Percentiles rank a stretch among this genome's conserved stretches.
phyloP scores from a whole-genome alignment of 2,888 invertebrate genomes.

The Hirtodrosophila alboralis region DNA sequence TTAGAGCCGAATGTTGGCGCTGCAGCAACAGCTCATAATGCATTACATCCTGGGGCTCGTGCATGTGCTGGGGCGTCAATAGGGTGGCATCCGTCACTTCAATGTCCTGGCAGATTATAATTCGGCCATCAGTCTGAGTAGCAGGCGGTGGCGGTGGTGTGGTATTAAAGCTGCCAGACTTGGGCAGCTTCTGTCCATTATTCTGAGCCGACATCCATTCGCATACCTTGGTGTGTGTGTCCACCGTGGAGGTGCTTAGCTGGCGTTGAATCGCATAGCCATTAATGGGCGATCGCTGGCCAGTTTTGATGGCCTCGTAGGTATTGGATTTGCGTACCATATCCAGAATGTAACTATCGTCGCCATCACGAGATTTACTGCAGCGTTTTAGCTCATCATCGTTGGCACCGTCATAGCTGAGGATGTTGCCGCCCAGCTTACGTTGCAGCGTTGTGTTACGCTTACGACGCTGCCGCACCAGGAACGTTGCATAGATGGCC shows the following conservation, averaged over 20 bases:
- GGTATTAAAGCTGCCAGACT: slow-evolving; percentile 74
- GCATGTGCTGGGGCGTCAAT: slow-evolving; percentile 79
- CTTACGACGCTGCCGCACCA: slow-evolving; percentile 81
- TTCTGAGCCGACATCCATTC: slow-evolving; percentile 93
- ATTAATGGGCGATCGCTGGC: slow-evolving; percentile 84
- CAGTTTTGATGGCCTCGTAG: slow-evolving; percentile 82
- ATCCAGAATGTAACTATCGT: slow-evolving; percentile 83
- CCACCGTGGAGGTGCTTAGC: slow-evolving; percentile 91
- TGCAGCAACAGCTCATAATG: slow-evolving; percentile 74
- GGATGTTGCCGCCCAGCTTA: slow-evolving; percentile 81
- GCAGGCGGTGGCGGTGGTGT: slow-evolving; percentile 84
- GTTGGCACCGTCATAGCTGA: slow-evolving; percentile 82
- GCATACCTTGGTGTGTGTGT: slow-evolving; percentile 93
- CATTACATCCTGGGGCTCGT: slow-evolving; percentile 82
- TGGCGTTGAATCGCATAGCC: slow-evolving; percentile 89
- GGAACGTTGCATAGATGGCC: slow-evolving; percentile 81
- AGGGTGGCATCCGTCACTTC: slow-evolving; percentile 81
- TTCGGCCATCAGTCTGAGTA: slow-evolving; percentile 62
- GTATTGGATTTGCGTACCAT: slow-evolving; percentile 83
- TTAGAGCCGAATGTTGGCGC: slow-evolving; percentile 75
- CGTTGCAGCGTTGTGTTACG: slow-evolving; percentile 70
- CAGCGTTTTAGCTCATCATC: slow-evolving; percentile 83
- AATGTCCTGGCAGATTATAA: slow-evolving; percentile 83
- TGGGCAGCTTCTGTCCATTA: slow-evolving; percentile 83
- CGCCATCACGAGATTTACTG: slow-evolving; percentile 80